Evolutionary conservation across 2,888 invertebrate genomes (phyloP).

Genomic region (Netelia virgata): DNA sequence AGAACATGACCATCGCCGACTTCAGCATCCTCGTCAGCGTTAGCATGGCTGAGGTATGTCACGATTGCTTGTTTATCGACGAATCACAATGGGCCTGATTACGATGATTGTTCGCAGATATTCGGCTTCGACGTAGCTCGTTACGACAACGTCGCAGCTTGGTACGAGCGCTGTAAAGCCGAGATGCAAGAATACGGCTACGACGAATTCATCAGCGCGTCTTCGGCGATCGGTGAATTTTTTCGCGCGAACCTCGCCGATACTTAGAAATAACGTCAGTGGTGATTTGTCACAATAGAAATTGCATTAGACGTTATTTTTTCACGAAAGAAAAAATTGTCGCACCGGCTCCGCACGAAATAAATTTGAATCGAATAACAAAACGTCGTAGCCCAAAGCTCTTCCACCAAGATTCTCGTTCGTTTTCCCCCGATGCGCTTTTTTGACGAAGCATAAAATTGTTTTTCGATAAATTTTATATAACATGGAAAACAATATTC

Average conservation of each 20-base stretch:
- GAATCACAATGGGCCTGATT: too few species aligned
- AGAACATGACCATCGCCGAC: constrained; percentile 90
- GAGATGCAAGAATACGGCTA: constrained; percentile 89
- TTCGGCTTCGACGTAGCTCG: constrained; percentile 86
- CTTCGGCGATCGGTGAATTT: constrained; percentile 73
- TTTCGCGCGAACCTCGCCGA: constrained; percentile 75
- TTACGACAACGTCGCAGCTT: constrained; percentile 87
- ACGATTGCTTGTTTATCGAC: too few species aligned
- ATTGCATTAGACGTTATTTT: neutral
- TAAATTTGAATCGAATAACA: neutral
- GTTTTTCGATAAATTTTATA: constrained; percentile 43
- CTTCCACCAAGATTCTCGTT: neutral
- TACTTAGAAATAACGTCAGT: neutral
- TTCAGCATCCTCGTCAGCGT: constrained; percentile 88
- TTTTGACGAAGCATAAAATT: neutral
- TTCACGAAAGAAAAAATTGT: neutral
- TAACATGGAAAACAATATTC: constrained; percentile 16
- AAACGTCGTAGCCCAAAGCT: too few species aligned
- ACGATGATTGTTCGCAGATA: constrained; percentile 81
- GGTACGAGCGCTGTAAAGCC: constrained; percentile 89
- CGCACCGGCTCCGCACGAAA: neutral
- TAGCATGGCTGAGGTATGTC: constrained; percentile 85
- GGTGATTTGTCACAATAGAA: neutral
- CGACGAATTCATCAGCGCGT: constrained; percentile 84
- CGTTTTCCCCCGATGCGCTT: neutral